Evolutionary conservation across 1,140 invertebrate species (phyloP), one percentile per base, ranked within the genome.

Genomic region (Stegodyphus mimosarum): DNA sequence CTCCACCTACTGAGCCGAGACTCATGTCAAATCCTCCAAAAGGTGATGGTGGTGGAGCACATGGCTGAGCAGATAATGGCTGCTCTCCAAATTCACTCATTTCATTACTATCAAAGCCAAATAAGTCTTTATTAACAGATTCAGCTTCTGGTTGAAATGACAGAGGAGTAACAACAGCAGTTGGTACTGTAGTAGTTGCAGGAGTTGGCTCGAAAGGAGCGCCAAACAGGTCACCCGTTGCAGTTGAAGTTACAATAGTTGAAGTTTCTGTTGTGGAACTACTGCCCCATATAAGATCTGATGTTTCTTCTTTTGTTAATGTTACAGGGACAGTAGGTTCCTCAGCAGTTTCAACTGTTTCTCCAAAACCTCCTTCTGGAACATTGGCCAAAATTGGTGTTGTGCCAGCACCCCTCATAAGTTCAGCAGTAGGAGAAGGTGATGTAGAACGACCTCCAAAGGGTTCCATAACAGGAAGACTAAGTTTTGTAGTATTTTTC

Each of bases 381-480:
- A 66, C 80, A 76, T 83, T 72, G 60, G 87, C 79, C 48, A 88
- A 81, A 48, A 88, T 88, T 5, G 88, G 87, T 52, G 88, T 88
- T 11, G 88, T 87, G 33, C 87, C 87, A 17, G 86, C 88, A 55
- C 88, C 88, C 64, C 78, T 55, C 73, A 89, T 85, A 48, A 84
- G 48, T 67, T 87, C 80, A 67, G 88, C 51, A 15, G 88, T 86
- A 55, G 84, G 86, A 72, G 88, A 89, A 50, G 86, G 87, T 51
- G 87, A 88, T 48, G 75, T 66, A 50, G 87, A 87, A 64, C 88
- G 83, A 15, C 80, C 76, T 76, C 75, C 72, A 66, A 87, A 80
- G 17, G 76, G 75, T 69, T 83, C 77, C 85, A 83, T 17, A 55
- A 76, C 60, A 63, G 86, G 81, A 89, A 88, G 87, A 87, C 88